Evolutionary conservation across 2,888 invertebrate species (phyloP).

Genomic region (Balanococcus diminutus): DNA sequence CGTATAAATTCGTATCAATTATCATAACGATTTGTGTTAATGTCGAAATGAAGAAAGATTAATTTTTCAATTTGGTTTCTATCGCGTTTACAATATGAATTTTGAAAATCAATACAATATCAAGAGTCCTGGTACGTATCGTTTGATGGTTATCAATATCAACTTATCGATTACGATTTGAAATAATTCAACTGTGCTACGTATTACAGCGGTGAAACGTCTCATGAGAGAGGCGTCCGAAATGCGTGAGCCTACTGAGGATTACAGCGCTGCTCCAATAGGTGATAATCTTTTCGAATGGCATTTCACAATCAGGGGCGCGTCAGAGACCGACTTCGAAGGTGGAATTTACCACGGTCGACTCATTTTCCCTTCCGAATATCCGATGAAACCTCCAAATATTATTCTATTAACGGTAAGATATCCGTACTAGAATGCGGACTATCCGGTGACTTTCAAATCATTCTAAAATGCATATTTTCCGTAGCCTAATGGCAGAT

Average conservation of each 20-base stretch:
- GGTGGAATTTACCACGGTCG: slow-evolving; percentile 91
- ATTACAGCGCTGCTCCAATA: slow-evolving; percentile 86
- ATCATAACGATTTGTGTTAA: background rate
- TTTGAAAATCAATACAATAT: slow-evolving; percentile 40
- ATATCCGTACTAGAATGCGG: slow-evolving; percentile 53
- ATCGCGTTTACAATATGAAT: background rate
- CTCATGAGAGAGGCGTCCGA: slow-evolving; percentile 91
- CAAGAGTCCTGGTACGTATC: slow-evolving; percentile 43
- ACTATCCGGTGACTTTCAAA: background rate
- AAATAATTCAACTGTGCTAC: background rate
- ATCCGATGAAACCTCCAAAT: slow-evolving; percentile 97
- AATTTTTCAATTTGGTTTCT: background rate
- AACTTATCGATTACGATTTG: too few species aligned
- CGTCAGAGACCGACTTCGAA: slow-evolving; percentile 85
- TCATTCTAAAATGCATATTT: background rate
- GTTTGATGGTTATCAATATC: background rate
- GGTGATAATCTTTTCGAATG: slow-evolving; percentile 97
- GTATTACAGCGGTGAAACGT: slow-evolving; percentile 80
- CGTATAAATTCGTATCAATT: background rate
- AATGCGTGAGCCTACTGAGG: slow-evolving; percentile 82
- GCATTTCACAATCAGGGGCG: slow-evolving; percentile 95
- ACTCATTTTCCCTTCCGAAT: slow-evolving; percentile 88
- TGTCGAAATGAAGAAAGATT: background rate
- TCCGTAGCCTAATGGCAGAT: slow-evolving; percentile 85
- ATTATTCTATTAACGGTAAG: slow-evolving; percentile 86